Conservation (phyloP, 1,140 invertebrate genomes). For the Steinernema khuongi region DNA sequence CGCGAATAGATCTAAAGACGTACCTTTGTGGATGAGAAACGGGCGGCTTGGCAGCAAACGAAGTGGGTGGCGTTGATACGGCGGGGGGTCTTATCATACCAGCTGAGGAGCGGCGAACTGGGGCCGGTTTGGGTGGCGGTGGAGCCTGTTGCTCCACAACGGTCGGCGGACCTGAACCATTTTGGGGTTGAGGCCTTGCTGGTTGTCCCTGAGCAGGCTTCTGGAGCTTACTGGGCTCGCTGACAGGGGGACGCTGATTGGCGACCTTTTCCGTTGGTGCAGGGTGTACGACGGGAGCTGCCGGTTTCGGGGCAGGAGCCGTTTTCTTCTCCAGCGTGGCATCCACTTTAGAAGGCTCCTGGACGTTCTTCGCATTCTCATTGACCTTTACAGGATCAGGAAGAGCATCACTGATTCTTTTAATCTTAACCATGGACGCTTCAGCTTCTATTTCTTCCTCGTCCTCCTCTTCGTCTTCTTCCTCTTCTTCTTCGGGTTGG, state of each 20-base stretch:
- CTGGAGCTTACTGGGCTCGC: too few relatives aligned
- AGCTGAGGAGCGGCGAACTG: not conserved
- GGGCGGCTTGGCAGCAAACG: not conserved
- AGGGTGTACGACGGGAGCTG: not conserved
- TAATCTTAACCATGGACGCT: not conserved
- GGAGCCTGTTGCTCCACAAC: too few relatives aligned
- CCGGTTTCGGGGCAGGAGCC: not conserved
- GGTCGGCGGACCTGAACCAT: too few relatives aligned
- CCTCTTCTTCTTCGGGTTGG: not conserved
- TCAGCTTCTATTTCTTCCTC: not conserved
- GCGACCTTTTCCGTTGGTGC: not conserved
- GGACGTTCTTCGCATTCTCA: not conserved
- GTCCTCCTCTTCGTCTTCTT: constrained; percentile 23
- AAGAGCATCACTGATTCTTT: not conserved
- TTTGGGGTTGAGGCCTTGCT: too few relatives aligned
- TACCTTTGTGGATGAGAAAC: not conserved
- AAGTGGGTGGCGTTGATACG: not conserved
- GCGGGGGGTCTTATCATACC: not conserved
- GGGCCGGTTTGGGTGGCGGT: too few relatives aligned
- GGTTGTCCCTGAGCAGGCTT: too few relatives aligned
- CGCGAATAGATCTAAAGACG: not conserved
- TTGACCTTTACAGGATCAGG: not conserved
- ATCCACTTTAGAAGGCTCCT: not conserved
- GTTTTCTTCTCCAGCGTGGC: not conserved
- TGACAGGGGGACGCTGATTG: too few relatives aligned